Evolutionary conservation across 2,797 vertebrate species (phyloP).

Genomic region (Peromyscus aztecus): DNA sequence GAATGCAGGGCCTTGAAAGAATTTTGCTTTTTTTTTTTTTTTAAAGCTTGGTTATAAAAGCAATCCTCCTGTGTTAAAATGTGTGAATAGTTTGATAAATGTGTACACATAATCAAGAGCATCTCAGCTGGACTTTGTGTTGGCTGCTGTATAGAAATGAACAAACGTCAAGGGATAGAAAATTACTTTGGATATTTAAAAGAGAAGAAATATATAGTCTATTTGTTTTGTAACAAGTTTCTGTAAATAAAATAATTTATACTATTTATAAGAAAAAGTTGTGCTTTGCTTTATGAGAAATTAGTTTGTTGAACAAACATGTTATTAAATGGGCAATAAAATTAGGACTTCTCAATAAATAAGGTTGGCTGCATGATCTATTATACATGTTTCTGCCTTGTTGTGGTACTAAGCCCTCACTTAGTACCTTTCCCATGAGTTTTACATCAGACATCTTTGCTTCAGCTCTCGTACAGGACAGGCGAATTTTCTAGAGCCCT

Average conservation of each 20-base stretch:
- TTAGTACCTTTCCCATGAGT: background rate
- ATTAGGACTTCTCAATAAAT: constrained; percentile 90
- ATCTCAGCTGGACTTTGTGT: constrained; percentile 99
- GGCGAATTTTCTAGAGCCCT: background rate
- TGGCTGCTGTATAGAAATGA: constrained; percentile 99
- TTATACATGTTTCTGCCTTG: constrained; percentile 86
- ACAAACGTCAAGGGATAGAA: constrained; percentile 99
- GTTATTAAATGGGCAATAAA: constrained; percentile 90
- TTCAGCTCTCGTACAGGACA: background rate
- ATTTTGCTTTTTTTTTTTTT: constrained; percentile 85
- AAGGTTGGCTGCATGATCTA: constrained; percentile 88
- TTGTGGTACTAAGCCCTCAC: constrained; percentile 51
- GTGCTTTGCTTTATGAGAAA: constrained; percentile 92
- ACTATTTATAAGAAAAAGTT: constrained; percentile 99
- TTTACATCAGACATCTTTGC: background rate
- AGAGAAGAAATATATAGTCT: constrained; percentile 99
- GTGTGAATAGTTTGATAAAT: constrained; percentile 95
- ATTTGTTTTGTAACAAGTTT: constrained; percentile 99
- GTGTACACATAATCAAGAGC: constrained; percentile 96
- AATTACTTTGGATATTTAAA: constrained; percentile 99
- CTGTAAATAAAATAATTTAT: constrained; percentile 99
- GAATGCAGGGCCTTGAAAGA: constrained; percentile 93
- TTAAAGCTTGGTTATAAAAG: constrained; percentile 92
- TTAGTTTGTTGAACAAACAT: constrained; percentile 90
- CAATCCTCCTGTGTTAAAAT: constrained; percentile 94